These are phyloP conservation scores for Brachyopa scutellaris DNA, from an alignment of 2,888 invertebrate species.

Conservation along the genomic window DNA sequence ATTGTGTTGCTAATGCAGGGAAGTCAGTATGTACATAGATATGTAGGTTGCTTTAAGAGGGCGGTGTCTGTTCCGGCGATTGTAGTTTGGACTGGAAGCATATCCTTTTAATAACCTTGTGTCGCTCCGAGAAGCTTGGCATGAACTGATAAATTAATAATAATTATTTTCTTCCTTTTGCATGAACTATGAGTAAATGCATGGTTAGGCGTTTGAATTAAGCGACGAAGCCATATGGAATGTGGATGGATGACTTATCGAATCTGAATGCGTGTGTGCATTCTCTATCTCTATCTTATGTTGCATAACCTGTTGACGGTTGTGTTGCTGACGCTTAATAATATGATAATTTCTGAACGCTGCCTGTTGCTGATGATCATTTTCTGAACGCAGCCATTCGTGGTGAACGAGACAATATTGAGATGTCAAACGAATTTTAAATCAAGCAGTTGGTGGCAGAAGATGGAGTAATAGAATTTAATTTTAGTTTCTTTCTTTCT, in stretches of 20 bases:
- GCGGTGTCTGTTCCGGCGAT: slow-evolving; percentile 18
- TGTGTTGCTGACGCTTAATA: too few species aligned
- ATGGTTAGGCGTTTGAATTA: slow-evolving; percentile 12
- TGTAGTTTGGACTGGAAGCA: slow-evolving; percentile 34
- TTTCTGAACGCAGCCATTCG: too few species aligned
- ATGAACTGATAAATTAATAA: slow-evolving; percentile 40
- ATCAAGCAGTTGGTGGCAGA: too few species aligned
- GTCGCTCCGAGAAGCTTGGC: neutral
- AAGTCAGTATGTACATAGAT: neutral
- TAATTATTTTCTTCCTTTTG: slow-evolving; percentile 49
- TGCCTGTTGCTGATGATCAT: too few species aligned
- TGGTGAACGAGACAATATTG: too few species aligned
- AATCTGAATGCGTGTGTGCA: slow-evolving; percentile 4
- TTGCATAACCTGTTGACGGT: slow-evolving; percentile 32
- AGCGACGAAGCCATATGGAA: slow-evolving; percentile 4
- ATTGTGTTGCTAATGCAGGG: slow-evolving; percentile 32
- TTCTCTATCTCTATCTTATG: slow-evolving; percentile 1
- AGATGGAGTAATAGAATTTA: too few species aligned
- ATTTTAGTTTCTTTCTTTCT: too few species aligned
- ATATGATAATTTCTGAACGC: too few species aligned
- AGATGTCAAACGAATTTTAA: too few species aligned
- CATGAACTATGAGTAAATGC: slow-evolving; percentile 17
- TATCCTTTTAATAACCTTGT: too few species aligned
- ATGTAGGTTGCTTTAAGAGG: slow-evolving; percentile 4
- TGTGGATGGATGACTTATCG: slow-evolving; percentile 22